phyloP scores from a whole-genome alignment of 1,140 invertebrate genomes.

The Melipona quadrifasciata region DNA sequence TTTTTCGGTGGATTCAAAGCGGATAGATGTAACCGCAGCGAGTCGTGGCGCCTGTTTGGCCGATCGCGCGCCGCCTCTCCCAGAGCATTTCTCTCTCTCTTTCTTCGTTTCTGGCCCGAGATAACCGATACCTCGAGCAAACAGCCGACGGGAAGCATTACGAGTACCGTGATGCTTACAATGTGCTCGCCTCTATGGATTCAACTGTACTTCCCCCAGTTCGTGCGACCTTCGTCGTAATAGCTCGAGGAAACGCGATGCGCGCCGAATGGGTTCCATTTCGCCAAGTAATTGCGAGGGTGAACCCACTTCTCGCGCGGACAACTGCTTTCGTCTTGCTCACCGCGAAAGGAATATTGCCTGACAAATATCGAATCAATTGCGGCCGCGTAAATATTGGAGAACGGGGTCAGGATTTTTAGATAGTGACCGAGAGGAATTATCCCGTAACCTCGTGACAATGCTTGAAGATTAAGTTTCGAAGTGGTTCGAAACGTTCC shows the following conservation, averaged over 20 bases:
- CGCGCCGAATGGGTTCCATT: background rate
- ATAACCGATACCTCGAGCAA: conserved; percentile 61
- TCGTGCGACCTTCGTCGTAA: conserved; percentile 48
- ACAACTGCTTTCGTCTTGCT: background rate
- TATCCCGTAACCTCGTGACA: too few species aligned
- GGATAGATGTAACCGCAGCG: conserved; percentile 42
- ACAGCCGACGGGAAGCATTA: conserved; percentile 62
- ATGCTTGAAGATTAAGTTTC: conserved; percentile 22
- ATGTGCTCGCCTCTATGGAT: conserved; percentile 50
- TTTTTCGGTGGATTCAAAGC: conserved; percentile 43
- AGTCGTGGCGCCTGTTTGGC: conserved; percentile 53
- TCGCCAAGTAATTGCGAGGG: background rate
- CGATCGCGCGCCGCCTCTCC: background rate
- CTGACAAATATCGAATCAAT: background rate
- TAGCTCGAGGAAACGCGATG: background rate
- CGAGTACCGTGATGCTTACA: conserved; percentile 60
- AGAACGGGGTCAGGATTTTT: background rate
- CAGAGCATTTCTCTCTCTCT: conserved; percentile 17
- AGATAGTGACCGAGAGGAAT: background rate
- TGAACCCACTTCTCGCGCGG: background rate
- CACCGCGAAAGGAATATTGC: background rate
- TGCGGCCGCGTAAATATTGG: background rate
- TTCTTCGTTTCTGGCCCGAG: conserved; percentile 25
- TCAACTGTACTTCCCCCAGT: conserved; percentile 43
- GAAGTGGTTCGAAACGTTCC: too few species aligned